Evolutionary conservation across 2,113 vertebrate genomes (phyloP), one percentile per base, ranked within the genome.

Genomic region (Archilochus colubris): DNA sequence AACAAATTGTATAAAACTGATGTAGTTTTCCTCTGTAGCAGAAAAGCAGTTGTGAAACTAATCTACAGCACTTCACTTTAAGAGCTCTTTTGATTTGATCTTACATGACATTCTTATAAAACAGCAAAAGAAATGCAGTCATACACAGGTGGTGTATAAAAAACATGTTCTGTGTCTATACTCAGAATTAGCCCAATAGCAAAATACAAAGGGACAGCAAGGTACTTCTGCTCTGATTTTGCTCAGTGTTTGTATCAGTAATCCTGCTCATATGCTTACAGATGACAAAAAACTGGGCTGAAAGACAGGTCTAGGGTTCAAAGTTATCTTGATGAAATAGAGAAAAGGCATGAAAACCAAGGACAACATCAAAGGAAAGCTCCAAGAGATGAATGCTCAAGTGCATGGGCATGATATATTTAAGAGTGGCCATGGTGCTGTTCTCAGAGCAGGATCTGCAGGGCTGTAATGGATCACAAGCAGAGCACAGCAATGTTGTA

Each of bases 11-110:
- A 55, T 70, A 67, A 89, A 87, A 92, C 43, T 40, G 70, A 91
- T 82, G 53, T 75, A 50, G 78, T 93, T 87, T 94, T 95, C 17
- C 16, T 82, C 36, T 87, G 66, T 28, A 75, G 62, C 31, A 84
- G 43, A 72, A 93, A 89, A 89, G 19, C 19, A 67, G 48, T 82
- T 72, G 57, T 79, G 48, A 53, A 93, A 68, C 53, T 85, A 72
- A 89, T 82, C 74, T 67, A 46, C 84, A 89, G 73, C 69, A 63
- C 19, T 75, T 94, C 61, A 70, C 30, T 87, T 70, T 72, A 62
- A 48, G 62, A 87, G 43, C 7, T 36, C 38, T 67, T 84, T 81
- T 95, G 78, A 82, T 87, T 75, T 93, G 69, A 55, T 89, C 70
- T 85, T 68, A 53, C 14, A 16, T 33, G 66, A 53, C 50, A 67